phyloP scores from a whole-genome alignment of 35 echinoderm and acorn worm species.

The Nesometra sesokonis region DNA sequence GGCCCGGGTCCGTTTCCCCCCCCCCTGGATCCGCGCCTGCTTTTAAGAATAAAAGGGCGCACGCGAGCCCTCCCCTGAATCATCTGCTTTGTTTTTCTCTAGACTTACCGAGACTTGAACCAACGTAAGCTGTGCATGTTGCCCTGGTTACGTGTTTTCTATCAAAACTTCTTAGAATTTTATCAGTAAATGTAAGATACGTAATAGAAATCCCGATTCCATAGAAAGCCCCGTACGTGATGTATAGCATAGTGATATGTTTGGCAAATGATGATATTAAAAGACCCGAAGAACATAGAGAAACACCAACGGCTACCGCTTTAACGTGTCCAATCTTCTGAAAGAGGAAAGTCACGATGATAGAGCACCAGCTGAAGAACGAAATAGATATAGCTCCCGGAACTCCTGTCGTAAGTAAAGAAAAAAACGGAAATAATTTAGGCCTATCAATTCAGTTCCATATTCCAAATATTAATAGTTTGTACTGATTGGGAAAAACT shows the following conservation, averaged over 20 bases:
- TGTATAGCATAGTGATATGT: background rate
- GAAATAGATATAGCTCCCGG: background rate
- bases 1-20: no score
- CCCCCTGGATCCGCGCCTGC: no score
- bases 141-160: background rate
- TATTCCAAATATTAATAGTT: no score
- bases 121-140: background rate
- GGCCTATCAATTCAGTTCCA: no score
- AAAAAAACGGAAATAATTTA: no score
- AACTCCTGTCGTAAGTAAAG: no score
- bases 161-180: background rate
- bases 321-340: background rate
- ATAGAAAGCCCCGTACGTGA: background rate
- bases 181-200: background rate
- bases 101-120: background rate
- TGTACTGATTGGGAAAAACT: no score
- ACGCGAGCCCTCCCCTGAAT: no score
- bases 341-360: background rate
- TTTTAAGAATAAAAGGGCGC: no score
- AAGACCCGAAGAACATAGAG: background rate
- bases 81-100: no score
- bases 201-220: background rate
- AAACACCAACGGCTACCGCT: background rate
- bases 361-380: background rate
- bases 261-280: background rate